Base-by-base conservation (phyloP, 2,888 invertebrate genomes). In the Eupithecia centaureata region DNA sequence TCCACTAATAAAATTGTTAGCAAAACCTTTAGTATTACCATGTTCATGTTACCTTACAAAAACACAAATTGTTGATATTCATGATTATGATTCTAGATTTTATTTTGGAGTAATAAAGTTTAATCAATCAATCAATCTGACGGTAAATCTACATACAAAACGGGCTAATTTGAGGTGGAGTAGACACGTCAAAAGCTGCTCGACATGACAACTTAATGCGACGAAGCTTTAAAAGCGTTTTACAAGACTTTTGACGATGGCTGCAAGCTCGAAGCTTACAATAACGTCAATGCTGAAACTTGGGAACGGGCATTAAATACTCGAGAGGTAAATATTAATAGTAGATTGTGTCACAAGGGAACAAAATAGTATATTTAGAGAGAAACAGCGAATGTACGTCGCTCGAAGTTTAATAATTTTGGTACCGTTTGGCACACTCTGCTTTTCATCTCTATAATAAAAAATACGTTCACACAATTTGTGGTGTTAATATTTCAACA, bases 151-250 rank as follows among this genome's bases (percentile, higher is more conserved):
- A 47, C 10, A 47, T 18, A 47, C 12, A 47, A 47, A 18, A 47
- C 22, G 22, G 10, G 22, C 22, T 12, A 10, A 47, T 22, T 22
- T 42, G 18, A 42, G n/a, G n/a, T n/a, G n/a, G n/a, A n/a, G 18
- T 10, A 47, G 63, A 51, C 67, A 51, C 63, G 67, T 65, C 69
- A 67, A 30, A 57, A 64, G 60, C 67, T 65, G 62, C 61, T 62
- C 54, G 59, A 62, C 66, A 65, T 42, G 70, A 63, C 63, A 54
- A 52, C 38, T 57, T 71, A 68, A 70, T 65, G 65, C 51, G 35
- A 66, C n/a, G 47, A 61, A 47, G 30, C 51, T 52, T 58, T 35
- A 47, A 51, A 57, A 38, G 38, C 38, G 25, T 52, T 62, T 58
- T 61, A 35, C 62, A 47, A 42, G 57, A 58, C 57, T 58, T 58